Evolutionary conservation across 2,113 vertebrate species (phyloP).

Genomic region (Pongo abelii): DNA sequence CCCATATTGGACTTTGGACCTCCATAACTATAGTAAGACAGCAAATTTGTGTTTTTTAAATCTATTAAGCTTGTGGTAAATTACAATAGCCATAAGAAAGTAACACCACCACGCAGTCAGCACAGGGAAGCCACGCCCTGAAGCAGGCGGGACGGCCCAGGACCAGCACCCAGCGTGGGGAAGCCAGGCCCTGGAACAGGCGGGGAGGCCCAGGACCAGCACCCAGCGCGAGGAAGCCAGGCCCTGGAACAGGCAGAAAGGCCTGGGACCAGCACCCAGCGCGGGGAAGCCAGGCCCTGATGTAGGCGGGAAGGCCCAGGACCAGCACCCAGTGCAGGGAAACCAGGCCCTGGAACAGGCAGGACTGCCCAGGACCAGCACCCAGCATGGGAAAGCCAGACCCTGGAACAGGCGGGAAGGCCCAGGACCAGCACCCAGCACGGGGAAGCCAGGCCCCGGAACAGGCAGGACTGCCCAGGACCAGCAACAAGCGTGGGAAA

Average conservation of each 20-base stretch:
- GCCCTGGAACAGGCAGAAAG: too few species aligned
- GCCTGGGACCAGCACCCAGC: neutral
- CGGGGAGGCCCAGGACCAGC: neutral
- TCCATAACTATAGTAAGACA: neutral
- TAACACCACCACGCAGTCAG: fast-evolving
- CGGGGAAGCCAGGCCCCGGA: neutral
- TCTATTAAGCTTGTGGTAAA: neutral
- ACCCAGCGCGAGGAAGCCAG: neutral
- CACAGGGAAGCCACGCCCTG: neutral
- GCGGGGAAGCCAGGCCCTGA: neutral
- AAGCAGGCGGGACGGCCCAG: neutral
- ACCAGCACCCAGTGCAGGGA: fast-evolving
- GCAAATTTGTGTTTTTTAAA: neutral
- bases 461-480: neutral
- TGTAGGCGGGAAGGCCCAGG: fast-evolving
- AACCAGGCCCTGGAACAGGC: neutral
- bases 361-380: neutral
- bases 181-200: neutral
- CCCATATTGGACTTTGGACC: neutral
- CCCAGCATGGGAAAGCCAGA: neutral
- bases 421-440: neutral
- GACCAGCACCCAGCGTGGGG: fast-evolving
- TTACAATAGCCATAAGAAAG: neutral
- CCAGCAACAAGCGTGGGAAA: fast-evolving
- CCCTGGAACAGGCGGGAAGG: fast-evolving